Evolutionary conservation across 1,140 invertebrate genomes (phyloP).

Genomic region (Ips nitidus): DNA sequence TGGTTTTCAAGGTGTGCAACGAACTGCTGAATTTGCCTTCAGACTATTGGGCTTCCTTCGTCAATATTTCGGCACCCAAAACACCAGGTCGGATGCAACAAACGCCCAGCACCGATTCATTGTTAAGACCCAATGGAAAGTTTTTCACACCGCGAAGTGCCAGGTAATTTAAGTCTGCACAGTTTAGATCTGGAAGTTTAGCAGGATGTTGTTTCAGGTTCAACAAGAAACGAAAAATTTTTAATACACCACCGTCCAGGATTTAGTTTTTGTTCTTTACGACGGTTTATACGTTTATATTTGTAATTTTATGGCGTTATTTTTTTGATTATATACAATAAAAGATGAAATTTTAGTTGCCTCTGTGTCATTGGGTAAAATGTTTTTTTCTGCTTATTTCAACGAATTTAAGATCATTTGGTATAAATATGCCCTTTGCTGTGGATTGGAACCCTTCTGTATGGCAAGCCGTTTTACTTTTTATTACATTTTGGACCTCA

Average conservation of each 20-base stretch:
- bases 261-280: no score
- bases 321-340: no score
- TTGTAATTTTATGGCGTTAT: no score
- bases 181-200: neutral
- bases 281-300: no score
- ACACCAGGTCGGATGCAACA: constrained; percentile 54
- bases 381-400: no score
- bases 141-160: constrained; percentile 29
- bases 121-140: constrained; percentile 45
- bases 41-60: constrained; percentile 68
- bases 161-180: constrained; percentile 11
- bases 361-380: no score
- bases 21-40: constrained; percentile 63
- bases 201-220: neutral
- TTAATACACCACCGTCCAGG: neutral
- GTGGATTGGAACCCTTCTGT: no score
- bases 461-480: no score
- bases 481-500: no score
- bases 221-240: constrained; percentile 3
- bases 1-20: constrained; percentile 63
- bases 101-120: constrained; percentile 59
- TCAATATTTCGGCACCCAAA: constrained; percentile 52
- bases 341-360: no score
- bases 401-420: no score
- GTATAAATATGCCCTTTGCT: no score